Conservation (phyloP, 2,797 vertebrate genomes). For the Brachyalestes nurse region DNA sequence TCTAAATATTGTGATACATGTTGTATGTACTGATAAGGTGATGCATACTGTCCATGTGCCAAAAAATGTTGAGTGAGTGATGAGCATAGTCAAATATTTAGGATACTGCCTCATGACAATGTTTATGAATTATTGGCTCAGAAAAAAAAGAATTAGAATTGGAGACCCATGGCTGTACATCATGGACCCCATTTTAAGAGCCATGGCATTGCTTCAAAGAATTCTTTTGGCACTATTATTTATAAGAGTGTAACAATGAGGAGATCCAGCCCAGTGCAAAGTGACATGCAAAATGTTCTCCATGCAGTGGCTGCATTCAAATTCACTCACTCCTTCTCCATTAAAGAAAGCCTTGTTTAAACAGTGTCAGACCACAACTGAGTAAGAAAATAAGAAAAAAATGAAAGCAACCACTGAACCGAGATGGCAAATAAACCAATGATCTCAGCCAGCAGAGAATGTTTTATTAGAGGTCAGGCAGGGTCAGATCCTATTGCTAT, state of each 20-base stretch:
- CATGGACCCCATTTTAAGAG: no score
- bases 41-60: no score
- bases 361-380: not conserved
- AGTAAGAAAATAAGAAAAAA: not conserved
- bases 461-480: constrained; percentile 2
- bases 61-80: no score
- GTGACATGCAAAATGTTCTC: not conserved
- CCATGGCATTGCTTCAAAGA: not conserved
- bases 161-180: no score
- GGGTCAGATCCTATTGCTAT: not conserved
- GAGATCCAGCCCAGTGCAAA: not conserved
- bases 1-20: no score
- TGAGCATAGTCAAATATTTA: no score
- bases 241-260: constrained; percentile 1
- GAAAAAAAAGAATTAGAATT: no score
- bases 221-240: not conserved
- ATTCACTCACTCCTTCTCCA: not conserved
- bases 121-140: no score
- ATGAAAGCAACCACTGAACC: not conserved
- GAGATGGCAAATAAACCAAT: constrained; percentile 13
- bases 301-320: constrained; percentile 4
- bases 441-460: constrained; percentile 1
- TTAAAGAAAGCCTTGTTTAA: not conserved
- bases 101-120: no score
- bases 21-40: no score